Evolutionary conservation across 2,797 vertebrate species (phyloP).

Genomic region (Arrhamphus sclerolepis): DNA sequence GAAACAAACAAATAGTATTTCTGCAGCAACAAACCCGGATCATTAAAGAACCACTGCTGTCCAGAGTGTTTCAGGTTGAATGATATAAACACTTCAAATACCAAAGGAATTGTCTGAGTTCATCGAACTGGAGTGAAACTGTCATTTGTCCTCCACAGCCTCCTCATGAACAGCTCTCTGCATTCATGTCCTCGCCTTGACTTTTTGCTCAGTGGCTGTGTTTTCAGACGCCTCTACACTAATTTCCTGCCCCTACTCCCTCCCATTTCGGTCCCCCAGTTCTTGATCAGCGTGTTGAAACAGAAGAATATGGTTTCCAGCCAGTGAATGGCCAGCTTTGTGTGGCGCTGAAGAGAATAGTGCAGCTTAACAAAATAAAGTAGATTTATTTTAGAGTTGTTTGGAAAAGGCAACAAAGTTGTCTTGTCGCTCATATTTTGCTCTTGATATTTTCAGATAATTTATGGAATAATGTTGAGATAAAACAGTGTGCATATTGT

Average conservation of each 20-base stretch:
- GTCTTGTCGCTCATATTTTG: background rate
- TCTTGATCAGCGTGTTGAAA: constrained; percentile 63
- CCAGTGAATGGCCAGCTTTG: constrained; percentile 75
- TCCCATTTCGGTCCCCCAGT: constrained; percentile 11
- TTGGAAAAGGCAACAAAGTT: background rate
- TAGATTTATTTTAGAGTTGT: constrained; percentile 10
- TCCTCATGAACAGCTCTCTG: constrained; percentile 37
- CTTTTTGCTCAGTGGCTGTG: constrained; percentile 23
- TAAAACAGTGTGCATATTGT: background rate
- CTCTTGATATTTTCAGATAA: background rate
- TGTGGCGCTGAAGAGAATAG: constrained; percentile 46
- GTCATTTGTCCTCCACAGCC: constrained; percentile 2
- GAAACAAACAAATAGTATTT: too few relatives aligned
- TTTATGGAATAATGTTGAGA: background rate
- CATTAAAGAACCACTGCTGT: background rate
- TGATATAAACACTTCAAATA: background rate
- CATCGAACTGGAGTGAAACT: background rate
- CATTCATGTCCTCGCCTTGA: constrained; percentile 36
- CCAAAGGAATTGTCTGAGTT: background rate
- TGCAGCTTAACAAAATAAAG: constrained; percentile 30
- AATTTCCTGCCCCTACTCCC: constrained; percentile 63
- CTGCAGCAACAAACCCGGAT: background rate
- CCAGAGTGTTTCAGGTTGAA: background rate
- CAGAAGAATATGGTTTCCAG: constrained; percentile 51
- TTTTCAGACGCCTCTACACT: constrained; percentile 57